These are phyloP conservation scores for Chrysopa pallens DNA, from an alignment of 1,140 invertebrate genomes.

Conservation along the genomic window DNA sequence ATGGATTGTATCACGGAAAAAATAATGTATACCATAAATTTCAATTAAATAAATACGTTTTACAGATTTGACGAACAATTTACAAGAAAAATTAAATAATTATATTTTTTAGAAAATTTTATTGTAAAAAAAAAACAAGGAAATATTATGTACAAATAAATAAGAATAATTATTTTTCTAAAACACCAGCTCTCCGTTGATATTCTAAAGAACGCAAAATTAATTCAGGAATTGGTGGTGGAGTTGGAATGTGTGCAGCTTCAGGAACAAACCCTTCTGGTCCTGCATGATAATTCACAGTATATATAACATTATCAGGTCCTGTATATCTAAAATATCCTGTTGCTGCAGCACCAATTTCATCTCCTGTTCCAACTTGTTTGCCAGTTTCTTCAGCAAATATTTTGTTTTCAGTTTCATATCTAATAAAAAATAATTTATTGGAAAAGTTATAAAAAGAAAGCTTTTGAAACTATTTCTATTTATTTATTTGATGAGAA, in stretches of 20 bases:
- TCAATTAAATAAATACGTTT: too few relatives aligned
- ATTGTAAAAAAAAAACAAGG: too few relatives aligned
- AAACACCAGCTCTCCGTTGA: conserved; percentile 19
- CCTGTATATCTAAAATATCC: conserved; percentile 34
- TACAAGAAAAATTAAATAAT: too few relatives aligned
- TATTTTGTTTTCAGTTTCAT: conserved; percentile 17
- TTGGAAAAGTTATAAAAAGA: too few relatives aligned
- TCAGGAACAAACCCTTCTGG: conserved; percentile 32
- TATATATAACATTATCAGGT: conserved; percentile 29
- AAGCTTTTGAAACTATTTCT: too few relatives aligned
- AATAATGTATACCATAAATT: too few relatives aligned
- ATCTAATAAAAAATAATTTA: conserved; percentile 4
- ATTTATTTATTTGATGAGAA: too few relatives aligned
- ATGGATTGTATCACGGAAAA: too few relatives aligned
- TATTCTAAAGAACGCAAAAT: conserved; percentile 24
- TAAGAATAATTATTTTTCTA: not conserved
- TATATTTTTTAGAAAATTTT: too few relatives aligned
- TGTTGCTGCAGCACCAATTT: conserved; percentile 32
- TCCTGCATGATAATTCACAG: conserved; percentile 34
- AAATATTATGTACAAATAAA: too few relatives aligned
- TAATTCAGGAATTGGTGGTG: conserved; percentile 25
- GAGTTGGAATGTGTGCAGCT: conserved; percentile 27
- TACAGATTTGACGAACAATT: too few relatives aligned
- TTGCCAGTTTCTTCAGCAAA: conserved; percentile 19
- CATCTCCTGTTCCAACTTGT: conserved; percentile 25